Evolutionary conservation across 2,888 invertebrate species (phyloP), one percentile per base, ranked within the genome.

Genomic region (Blera fallax): DNA sequence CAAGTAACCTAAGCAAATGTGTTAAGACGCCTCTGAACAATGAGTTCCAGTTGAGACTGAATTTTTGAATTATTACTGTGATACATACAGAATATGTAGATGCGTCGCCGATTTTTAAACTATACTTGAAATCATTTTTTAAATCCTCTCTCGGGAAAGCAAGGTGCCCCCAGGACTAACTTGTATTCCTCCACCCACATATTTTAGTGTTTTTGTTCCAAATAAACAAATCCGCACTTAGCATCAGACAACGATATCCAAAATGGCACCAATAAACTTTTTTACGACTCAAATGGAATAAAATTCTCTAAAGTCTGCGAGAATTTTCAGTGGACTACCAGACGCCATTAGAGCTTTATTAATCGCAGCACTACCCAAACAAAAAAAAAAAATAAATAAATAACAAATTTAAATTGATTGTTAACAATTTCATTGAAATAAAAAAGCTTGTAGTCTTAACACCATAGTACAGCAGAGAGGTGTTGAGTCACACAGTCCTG

Each of bases 351-450:
- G 76, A 52, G 32, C 43, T 40, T 60, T 69, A 60, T 69, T 24
- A 50, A 52, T 60, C 24, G 40, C 29, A 5, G 34, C 21, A 52
- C 18, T 18, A 21, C 10, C 1, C 24, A 4, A 3, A 29, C n/a
- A n/a, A n/a, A n/a, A n/a, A n/a, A n/a, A n/a, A n/a, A n/a, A n/a
- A n/a, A n/a, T n/a, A n/a, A n/a, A n/a, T n/a, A 67, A 58, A 16
- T 24, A 37, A 67, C 67, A 58, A 77, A 77, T 69, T 77, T 60
- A 62, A 77, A 77, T 77, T 77, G 69, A 77, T 77, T 69, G 77
- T 52, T 16, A 52, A 43, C 69, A 60, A 16, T 62, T 58, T 40
- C 48, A 40, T 18, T 32, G 60, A 60, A 65, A 58, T 48, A 48
- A 43, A 50, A 27, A 10, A 37, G 21, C n/a, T 24, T 8, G 14